Evolutionary conservation across 1,140 invertebrate species (phyloP).

Genomic region (Aradophagus sp.): DNA sequence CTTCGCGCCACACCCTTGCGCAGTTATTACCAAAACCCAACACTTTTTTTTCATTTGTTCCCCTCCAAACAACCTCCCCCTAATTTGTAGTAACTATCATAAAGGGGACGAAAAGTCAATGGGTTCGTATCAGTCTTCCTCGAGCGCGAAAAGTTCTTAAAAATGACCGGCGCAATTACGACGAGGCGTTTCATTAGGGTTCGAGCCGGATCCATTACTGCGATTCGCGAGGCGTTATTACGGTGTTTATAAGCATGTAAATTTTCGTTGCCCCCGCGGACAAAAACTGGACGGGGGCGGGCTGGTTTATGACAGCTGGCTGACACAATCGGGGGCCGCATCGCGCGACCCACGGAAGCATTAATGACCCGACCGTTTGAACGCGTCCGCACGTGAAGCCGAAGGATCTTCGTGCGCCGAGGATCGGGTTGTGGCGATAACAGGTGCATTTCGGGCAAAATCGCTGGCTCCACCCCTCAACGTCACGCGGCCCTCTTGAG

Average conservation of each 20-base stretch:
- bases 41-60: no score
- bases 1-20: no score
- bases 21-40: no score
- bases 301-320: conserved; percentile 19
- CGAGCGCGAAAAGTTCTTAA: neutral
- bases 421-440: conserved; percentile 57
- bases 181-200: conserved; percentile 1
- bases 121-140: no score
- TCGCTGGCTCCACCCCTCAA: conserved; percentile 55
- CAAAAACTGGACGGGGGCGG: conserved; percentile 13
- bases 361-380: conserved; percentile 15
- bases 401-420: conserved; percentile 24
- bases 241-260: conserved; percentile 21
- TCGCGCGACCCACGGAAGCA: conserved; percentile 8
- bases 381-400: conserved; percentile 4
- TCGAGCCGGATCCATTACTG: conserved; percentile 5
- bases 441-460: conserved; percentile 73
- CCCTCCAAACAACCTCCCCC: no score
- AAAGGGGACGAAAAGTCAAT: no score
- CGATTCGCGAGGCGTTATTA: conserved; percentile 4
- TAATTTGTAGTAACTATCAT: no score
- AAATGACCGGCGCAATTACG: conserved; percentile 1
- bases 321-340: conserved; percentile 18
- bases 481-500: conserved; percentile 42
- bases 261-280: conserved; percentile 8